Evolutionary conservation across 2,113 vertebrate genomes (phyloP), one percentile per base, ranked within the genome.

Genomic region (Salvelinus alpinus): DNA sequence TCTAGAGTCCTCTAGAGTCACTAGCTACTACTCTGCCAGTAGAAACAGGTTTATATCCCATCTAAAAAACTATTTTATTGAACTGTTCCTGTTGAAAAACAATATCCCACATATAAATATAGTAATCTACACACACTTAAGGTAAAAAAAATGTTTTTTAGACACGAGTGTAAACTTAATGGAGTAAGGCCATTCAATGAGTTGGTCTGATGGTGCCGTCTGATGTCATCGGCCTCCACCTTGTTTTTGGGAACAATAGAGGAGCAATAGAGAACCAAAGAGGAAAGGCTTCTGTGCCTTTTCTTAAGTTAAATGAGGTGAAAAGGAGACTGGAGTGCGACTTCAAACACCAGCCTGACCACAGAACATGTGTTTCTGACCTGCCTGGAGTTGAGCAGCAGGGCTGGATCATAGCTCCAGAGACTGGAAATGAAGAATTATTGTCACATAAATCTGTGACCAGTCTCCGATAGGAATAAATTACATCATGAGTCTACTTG

Each of bases 401-500:
- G 20, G 25, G 47, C 25, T 13, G 64, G 44, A 24, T 78, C 22
- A 25, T 48, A 18, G 7, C 57, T 78, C 25, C 34, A 44, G 59
- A 76, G 64, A 25, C 67, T 64, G 64, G 12, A 13, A 31, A 62
- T n/a, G 0, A 20, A 47, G 14, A 47, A n/a, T 13, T 24, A 11
- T 34, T 71, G 57, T 73, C 78, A 71, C 1, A 74, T 68, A 70
- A 82, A 78, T 73, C 22, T 51, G 70, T 44, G 73, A 80, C 48
- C 44, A 13, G 4, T 20, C 69, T 1, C 27, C 54, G 72, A 79
- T 51, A 25, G 83, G 84, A 85, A 86, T 3, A 38, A 78, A 67
- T 86, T 82, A 88, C 80, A 70, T 84, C 84, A 85, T 14, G 5
- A 2, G 24, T 20, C 75, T 72, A 78, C 75, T 69, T 75, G 67